phyloP scores from a whole-genome alignment of 2,797 vertebrate genomes.

The Nasua narica region DNA sequence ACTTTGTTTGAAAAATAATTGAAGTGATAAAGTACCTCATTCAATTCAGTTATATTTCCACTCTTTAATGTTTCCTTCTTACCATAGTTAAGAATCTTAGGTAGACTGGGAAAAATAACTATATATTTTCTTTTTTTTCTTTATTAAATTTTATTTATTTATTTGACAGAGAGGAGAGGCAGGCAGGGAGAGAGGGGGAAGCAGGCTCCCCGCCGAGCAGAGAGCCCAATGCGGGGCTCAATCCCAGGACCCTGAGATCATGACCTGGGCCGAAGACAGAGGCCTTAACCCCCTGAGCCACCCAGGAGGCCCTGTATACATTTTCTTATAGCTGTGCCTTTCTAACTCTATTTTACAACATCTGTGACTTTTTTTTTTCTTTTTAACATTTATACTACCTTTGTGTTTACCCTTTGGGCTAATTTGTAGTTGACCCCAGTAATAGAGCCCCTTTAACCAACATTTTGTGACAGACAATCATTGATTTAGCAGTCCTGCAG shows the following conservation, averaged over 20 bases:
- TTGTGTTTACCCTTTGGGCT: conserved; percentile 81
- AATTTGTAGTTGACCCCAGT: conserved; percentile 83
- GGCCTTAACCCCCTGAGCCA: no score
- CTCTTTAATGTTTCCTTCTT: neutral
- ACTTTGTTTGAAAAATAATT: neutral
- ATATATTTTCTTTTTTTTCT: no score
- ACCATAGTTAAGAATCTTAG: neutral
- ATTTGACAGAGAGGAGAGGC: no score
- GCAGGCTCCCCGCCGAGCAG: no score
- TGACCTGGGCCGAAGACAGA: no score
- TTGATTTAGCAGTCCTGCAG: conserved; percentile 80
- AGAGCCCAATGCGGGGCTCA: no score
- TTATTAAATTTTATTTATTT: no score
- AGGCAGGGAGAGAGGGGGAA: no score
- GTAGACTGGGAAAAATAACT: conserved; percentile 32
- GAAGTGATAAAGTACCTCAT: neutral
- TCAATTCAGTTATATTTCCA: neutral
- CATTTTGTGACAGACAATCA: conserved; percentile 79
- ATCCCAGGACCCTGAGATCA: no score
- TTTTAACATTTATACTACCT: conserved; percentile 68
- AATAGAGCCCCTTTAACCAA: conserved; percentile 79
- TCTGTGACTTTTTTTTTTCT: conserved; percentile 67
- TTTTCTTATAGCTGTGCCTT: conserved; percentile 80
- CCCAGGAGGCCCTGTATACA: neutral
- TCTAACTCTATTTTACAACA: conserved; percentile 72